These are phyloP conservation scores for Drosophila picticornis DNA, from an alignment of 2,888 invertebrate genomes.

Conservation along the genomic window DNA sequence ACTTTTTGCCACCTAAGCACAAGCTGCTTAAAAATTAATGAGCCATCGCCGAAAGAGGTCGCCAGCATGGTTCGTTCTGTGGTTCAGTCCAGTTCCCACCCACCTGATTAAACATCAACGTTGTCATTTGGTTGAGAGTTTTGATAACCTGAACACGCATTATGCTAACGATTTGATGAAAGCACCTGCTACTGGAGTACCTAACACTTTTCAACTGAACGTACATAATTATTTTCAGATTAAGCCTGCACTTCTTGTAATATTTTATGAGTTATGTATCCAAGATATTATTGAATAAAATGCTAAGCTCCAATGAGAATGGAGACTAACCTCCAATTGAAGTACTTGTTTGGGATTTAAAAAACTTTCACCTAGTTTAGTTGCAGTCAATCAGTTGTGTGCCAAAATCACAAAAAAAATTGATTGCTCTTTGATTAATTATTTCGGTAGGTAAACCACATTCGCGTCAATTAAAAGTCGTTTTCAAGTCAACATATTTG, in stretches of 20 bases:
- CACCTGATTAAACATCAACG: background rate
- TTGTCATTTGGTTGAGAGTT: background rate
- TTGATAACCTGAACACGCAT: constrained; percentile 39
- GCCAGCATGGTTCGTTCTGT: background rate
- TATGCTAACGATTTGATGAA: constrained; percentile 8
- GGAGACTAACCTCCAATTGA: background rate
- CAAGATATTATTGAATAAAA: background rate
- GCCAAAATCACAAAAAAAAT: background rate
- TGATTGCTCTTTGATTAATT: background rate
- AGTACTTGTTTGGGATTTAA: background rate
- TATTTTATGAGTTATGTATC: background rate
- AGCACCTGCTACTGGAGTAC: background rate
- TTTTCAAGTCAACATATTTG: background rate
- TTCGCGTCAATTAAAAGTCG: constrained; percentile 28
- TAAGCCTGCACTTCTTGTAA: background rate
- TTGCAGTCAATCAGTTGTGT: background rate
- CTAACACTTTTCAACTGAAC: background rate
- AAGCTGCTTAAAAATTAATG: constrained; percentile 68
- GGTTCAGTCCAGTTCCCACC: background rate
- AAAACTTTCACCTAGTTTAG: background rate
- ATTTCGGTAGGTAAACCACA: background rate
- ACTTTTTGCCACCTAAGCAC: constrained; percentile 46
- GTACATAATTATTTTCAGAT: constrained; percentile 1
- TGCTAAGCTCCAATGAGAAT: no score
- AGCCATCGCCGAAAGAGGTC: constrained; percentile 36